Evolutionary conservation across 2,113 vertebrate species (phyloP), one percentile per base, ranked within the genome.

Genomic region (Plestiodon gilberti): DNA sequence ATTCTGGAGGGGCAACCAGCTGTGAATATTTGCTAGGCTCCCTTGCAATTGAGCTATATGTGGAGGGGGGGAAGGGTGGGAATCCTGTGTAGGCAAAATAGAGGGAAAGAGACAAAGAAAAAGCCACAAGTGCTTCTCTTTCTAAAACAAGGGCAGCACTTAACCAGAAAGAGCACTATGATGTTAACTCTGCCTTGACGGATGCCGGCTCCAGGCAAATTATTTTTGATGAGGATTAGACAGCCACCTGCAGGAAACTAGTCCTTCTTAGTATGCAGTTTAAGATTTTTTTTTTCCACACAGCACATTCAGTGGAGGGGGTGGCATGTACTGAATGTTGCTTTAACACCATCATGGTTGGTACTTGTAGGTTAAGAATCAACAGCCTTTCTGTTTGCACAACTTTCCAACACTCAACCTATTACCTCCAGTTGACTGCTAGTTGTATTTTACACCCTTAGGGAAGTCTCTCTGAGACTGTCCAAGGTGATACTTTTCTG

Each of bases 191-290:
- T 93, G 92, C 77, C 64, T 65, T 95, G 87, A 85, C 91, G 94
- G 91, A 94, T 94, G 65, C 84, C 92, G 87, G 86, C 84, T 83
- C 88, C 90, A 88, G 93, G 69, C 84, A 96, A 81, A 93, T 94
- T 86, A 94, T 93, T 96, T 48, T 95, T 95, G 93, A 95, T 94
- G 95, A 90, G 95, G 95, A 96, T 96, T 95, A 95, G 95, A 96
- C 94, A 93, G 92, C 94, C 92, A 94, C 94, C 96, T 96, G 95
- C 94, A 94, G 94, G 89, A 95, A 92, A 74, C 82, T 93, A 94
- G 93, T 89, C 94, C 93, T 83, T 91, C 87, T 93, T 93, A 93
- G 85, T 61, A 61, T 88, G 90, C 90, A 79, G 73, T 70, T 88
- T 94, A 95, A 94, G 91, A 87, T 92, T 89, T 94, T 90, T 10